Conservation (phyloP, 2,113 vertebrate genomes). For the Bucco capensis region DNA sequence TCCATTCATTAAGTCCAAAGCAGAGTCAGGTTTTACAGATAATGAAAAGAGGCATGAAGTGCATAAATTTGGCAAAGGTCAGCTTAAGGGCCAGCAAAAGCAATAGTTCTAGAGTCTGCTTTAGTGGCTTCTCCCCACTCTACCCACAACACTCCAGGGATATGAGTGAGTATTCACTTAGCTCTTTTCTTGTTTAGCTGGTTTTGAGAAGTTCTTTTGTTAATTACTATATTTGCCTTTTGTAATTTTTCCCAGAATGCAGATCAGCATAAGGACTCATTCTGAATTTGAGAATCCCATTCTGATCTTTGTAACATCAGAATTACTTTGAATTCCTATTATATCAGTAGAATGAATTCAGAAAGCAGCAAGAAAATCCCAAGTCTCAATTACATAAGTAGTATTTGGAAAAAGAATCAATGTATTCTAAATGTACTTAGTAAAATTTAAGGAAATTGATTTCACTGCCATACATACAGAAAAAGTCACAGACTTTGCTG, state of each 20-base stretch:
- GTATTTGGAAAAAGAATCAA: not conserved
- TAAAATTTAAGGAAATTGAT: not conserved
- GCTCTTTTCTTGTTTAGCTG: not conserved
- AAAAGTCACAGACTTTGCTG: not conserved
- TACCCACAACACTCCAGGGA: not conserved
- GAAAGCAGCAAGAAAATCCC: not conserved
- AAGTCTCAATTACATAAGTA: not conserved
- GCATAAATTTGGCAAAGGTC: not conserved
- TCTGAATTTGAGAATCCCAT: not conserved
- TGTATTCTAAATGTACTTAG: not conserved
- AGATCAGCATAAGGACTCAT: not conserved
- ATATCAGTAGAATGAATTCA: not conserved
- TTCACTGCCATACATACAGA: not conserved
- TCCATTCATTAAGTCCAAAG: not conserved
- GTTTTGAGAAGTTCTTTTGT: not conserved
- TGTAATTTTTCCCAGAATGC: not conserved
- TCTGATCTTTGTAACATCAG: not conserved
- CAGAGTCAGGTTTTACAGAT: not conserved
- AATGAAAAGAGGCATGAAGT: not conserved
- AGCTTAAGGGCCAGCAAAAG: not conserved
- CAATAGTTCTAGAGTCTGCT: not conserved
- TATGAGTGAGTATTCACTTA: not conserved
- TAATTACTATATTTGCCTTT: not conserved
- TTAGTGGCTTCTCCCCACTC: not conserved
- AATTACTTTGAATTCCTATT: not conserved